A percentile compares a stretch with the other conserved stretches of the same genome.
Conservation (phyloP, 2,888 invertebrate genomes). For the Parnassius orleans region DNA sequence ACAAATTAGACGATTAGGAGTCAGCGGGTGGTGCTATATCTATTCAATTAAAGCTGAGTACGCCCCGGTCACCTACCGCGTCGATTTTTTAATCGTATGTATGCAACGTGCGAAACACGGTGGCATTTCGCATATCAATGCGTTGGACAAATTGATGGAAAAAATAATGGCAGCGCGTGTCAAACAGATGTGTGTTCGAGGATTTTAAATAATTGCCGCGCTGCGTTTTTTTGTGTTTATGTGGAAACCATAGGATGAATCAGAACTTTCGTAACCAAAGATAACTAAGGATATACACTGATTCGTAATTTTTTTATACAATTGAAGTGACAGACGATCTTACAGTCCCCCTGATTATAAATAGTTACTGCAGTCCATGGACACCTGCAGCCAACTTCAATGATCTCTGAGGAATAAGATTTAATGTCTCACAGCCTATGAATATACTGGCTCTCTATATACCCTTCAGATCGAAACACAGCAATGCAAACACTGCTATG, state of each 20-base stretch:
- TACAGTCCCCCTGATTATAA: too few species aligned
- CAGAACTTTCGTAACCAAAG: neutral
- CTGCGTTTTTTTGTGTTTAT: slow-evolving; percentile 26
- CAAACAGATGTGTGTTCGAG: slow-evolving; percentile 46
- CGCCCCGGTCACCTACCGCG: slow-evolving; percentile 75
- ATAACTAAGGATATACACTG: too few species aligned
- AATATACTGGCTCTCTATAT: too few species aligned
- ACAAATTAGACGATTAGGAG: slow-evolving; percentile 80
- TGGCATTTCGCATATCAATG: slow-evolving; percentile 78
- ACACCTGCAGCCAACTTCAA: too few species aligned
- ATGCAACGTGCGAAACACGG: slow-evolving; percentile 72
- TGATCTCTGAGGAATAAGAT: too few species aligned
- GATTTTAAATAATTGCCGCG: slow-evolving; percentile 46
- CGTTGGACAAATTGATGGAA: slow-evolving; percentile 68
- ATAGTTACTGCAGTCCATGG: too few species aligned
- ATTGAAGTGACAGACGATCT: too few species aligned
- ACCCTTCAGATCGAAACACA: too few species aligned
- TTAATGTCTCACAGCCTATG: too few species aligned
- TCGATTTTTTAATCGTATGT: slow-evolving; percentile 78
- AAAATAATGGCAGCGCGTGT: slow-evolving; percentile 66
- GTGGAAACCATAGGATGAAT: slow-evolving; percentile 1
- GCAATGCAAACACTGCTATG: too few species aligned
- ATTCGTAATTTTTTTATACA: too few species aligned
- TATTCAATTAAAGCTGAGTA: slow-evolving; percentile 77
- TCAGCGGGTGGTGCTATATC: slow-evolving; percentile 66